phyloP scores from a whole-genome alignment of 2,888 invertebrate species.

The Lepidonotus clava region DNA sequence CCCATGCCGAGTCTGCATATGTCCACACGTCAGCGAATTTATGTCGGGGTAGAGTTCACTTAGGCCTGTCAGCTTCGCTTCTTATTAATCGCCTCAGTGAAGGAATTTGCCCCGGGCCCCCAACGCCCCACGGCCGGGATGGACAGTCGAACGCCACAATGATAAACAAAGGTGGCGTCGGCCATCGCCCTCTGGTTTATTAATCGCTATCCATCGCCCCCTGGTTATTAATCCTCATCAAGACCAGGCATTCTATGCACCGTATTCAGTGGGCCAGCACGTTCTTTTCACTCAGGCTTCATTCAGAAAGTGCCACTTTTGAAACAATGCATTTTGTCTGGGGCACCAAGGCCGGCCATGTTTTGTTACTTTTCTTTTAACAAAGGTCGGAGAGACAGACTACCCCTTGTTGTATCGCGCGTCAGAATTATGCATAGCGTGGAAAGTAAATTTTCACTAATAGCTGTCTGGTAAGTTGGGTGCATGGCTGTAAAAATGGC shows the following conservation, averaged over 20 bases:
- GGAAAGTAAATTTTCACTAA: neutral
- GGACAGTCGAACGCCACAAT: conserved; percentile 3
- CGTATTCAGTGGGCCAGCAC: neutral
- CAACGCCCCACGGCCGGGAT: neutral
- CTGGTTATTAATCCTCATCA: neutral
- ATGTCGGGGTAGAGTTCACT: neutral
- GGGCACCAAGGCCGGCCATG: neutral
- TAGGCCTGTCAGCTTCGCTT: conserved; percentile 5
- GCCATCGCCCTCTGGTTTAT: conserved; percentile 34
- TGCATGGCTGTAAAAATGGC: neutral
- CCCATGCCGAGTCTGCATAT: neutral
- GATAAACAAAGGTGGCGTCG: conserved; percentile 26
- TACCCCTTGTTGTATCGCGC: neutral
- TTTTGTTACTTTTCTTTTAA: neutral
- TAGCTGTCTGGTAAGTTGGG: neutral
- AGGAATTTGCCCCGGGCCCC: conserved; percentile 26
- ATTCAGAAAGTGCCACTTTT: too few species aligned
- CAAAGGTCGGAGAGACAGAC: neutral
- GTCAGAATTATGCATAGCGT: conserved; percentile 13
- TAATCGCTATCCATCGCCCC: too few species aligned
- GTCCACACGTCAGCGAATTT: neutral
- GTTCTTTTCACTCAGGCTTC: neutral
- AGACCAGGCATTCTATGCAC: neutral
- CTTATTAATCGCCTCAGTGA: conserved; percentile 30
- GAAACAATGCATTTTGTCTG: neutral